Conservation (phyloP, 2,797 vertebrate genomes). For the Pseudomugil gertrudae region DNA sequence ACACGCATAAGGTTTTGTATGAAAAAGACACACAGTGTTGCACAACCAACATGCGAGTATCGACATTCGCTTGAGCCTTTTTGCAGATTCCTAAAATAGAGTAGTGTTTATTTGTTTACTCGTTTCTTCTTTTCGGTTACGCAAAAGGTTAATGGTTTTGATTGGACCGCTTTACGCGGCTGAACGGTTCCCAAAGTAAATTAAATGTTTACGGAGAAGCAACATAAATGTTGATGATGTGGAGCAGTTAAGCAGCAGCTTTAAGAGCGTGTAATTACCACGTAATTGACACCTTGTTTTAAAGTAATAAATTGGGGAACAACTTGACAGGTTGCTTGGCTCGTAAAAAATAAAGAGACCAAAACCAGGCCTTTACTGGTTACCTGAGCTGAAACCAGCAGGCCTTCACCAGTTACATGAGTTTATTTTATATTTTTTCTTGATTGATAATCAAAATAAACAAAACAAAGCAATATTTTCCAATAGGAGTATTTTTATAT, state of each 20-base stretch:
- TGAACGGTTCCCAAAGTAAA: constrained; percentile 38
- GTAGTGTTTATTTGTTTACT: constrained; percentile 11
- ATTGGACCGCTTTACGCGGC: constrained; percentile 20
- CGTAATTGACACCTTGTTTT: constrained; percentile 75
- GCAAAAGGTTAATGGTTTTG: constrained; percentile 9
- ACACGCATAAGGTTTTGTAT: constrained; percentile 73
- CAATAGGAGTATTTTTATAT: not conserved
- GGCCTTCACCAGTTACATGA: not conserved
- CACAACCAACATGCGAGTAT: constrained; percentile 48
- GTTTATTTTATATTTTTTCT: not conserved
- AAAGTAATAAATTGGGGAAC: constrained; percentile 67
- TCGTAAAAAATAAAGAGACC: constrained; percentile 53
- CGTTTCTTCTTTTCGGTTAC: not conserved
- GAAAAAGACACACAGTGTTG: constrained; percentile 58
- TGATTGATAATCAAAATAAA: not conserved
- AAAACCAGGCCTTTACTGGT: constrained; percentile 36
- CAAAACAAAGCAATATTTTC: not conserved
- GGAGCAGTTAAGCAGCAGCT: constrained; percentile 59
- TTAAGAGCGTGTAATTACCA: constrained; percentile 74
- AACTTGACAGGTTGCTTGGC: constrained; percentile 63
- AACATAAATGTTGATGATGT: constrained; percentile 54
- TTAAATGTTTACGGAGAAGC: constrained; percentile 44
- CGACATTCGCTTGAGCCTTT: constrained; percentile 43
- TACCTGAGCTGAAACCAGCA: not conserved
- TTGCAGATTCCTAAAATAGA: constrained; percentile 41